Percentiles rank a stretch among this genome's conserved stretches.
phyloP scores from a whole-genome alignment of 2,888 invertebrate genomes.

The Scaeva pyrastri region DNA sequence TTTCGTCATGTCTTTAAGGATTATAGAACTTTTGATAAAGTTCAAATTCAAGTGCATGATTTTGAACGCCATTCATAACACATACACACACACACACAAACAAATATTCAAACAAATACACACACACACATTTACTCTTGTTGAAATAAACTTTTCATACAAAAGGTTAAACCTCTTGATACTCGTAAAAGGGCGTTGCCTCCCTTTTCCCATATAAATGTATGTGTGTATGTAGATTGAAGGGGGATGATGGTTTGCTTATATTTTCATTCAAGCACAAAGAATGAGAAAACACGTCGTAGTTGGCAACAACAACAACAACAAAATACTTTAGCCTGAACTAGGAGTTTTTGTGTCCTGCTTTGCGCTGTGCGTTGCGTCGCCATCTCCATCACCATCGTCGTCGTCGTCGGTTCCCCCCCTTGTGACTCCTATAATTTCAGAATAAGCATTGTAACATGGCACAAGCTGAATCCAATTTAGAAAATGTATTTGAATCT shows the following conservation, averaged over 20 bases:
- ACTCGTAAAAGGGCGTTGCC: constrained; percentile 69
- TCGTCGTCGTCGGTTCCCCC: constrained; percentile 29
- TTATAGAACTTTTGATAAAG: constrained; percentile 70
- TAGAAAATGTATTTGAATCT: constrained; percentile 69
- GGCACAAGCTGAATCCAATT: constrained; percentile 73
- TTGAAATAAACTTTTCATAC: constrained; percentile 33
- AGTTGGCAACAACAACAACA: constrained; percentile 14
- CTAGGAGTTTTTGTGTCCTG: constrained; percentile 45
- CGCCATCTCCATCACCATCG: background rate
- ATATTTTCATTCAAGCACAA: constrained; percentile 23
- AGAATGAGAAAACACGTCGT: constrained; percentile 56
- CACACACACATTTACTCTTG: background rate
- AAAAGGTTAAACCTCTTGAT: constrained; percentile 74
- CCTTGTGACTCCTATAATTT: constrained; percentile 66
- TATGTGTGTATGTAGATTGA: background rate
- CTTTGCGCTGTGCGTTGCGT: constrained; percentile 1
- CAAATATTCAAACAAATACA: background rate
- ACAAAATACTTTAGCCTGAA: constrained; percentile 57
- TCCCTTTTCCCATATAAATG: background rate
- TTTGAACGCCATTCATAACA: constrained; percentile 34
- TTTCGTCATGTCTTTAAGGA: constrained; percentile 63
- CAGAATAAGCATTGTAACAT: constrained; percentile 66
- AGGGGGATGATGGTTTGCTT: constrained; percentile 4
- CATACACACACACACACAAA: background rate
- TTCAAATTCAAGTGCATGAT: constrained; percentile 66